These are phyloP conservation scores for Hyposoter dolosus DNA, from an alignment of 2,888 invertebrate species.

Conservation along the genomic window DNA sequence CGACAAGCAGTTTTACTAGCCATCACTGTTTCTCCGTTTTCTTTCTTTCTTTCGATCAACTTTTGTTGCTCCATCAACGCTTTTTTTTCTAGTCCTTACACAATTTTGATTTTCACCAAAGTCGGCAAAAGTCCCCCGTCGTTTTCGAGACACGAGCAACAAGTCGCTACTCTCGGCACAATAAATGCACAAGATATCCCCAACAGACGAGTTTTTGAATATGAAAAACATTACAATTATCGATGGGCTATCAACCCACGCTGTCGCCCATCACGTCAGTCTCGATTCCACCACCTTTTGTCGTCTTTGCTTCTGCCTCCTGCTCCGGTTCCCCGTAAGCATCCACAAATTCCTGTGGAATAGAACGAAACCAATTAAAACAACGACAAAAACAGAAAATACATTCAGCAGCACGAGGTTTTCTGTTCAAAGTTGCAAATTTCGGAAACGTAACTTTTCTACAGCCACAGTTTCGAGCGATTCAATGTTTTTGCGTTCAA, in stretches of 20 bases:
- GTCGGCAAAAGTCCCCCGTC: constrained; percentile 45
- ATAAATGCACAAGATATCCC: constrained; percentile 34
- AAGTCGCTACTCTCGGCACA: constrained; percentile 25
- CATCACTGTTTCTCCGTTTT: constrained; percentile 70
- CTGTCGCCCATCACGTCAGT: constrained; percentile 83
- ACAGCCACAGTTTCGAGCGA: no score
- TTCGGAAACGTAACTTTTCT: background rate
- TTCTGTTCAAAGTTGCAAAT: background rate
- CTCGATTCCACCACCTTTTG: constrained; percentile 75
- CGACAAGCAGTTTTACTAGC: constrained; percentile 76
- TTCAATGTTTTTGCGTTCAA: no score
- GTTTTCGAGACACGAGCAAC: constrained; percentile 66
- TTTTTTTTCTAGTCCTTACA: constrained; percentile 64
- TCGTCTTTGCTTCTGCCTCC: constrained; percentile 73
- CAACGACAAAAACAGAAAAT: background rate
- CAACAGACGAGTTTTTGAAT: constrained; percentile 51
- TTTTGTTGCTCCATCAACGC: constrained; percentile 33
- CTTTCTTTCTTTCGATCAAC: constrained; percentile 72
- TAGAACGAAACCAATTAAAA: background rate
- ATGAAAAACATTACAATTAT: constrained; percentile 52
- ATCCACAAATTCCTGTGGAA: constrained; percentile 82
- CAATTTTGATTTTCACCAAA: constrained; percentile 77
- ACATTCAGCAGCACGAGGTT: background rate
- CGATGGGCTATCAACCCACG: constrained; percentile 78
- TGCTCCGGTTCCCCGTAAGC: constrained; percentile 79